Evolutionary conservation across 2,888 invertebrate species (phyloP).

Genomic region (Caenorhabditis japonica): DNA sequence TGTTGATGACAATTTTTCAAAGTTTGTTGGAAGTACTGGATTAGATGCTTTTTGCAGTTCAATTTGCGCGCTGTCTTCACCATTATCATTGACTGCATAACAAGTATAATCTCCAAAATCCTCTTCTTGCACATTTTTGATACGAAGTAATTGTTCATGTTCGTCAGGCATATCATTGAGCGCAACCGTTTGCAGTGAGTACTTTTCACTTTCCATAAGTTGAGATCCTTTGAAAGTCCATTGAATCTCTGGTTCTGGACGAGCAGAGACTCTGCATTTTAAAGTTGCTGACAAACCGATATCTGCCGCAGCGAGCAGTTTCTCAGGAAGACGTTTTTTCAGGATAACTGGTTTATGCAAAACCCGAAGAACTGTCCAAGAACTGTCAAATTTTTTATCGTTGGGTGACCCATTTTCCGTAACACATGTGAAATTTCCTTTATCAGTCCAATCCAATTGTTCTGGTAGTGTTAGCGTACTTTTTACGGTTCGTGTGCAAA

Average conservation of each 20-base stretch:
- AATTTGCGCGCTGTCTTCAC: slow-evolving; percentile 77
- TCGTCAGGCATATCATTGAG: slow-evolving; percentile 61
- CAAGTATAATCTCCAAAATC: slow-evolving; percentile 91
- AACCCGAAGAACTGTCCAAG: slow-evolving; percentile 65
- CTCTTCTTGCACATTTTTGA: slow-evolving; percentile 48
- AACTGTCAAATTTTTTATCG: slow-evolving; percentile 22
- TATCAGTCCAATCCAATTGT: slow-evolving; percentile 87
- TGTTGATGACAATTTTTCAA: slow-evolving; percentile 59
- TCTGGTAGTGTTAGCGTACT: slow-evolving; percentile 62
- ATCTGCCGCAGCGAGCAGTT: slow-evolving; percentile 70
- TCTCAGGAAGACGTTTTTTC: slow-evolving; percentile 64
- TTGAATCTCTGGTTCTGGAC: slow-evolving; percentile 72
- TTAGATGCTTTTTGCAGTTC: slow-evolving; percentile 63
- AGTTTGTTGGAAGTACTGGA: slow-evolving; percentile 62
- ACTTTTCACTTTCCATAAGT: slow-evolving; percentile 53
- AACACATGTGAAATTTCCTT: slow-evolving; percentile 93
- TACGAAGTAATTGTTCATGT: slow-evolving; percentile 60
- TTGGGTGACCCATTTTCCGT: slow-evolving; percentile 85
- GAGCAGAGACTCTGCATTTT: slow-evolving; percentile 70
- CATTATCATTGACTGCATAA: slow-evolving; percentile 86
- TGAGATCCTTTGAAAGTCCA: slow-evolving; percentile 66
- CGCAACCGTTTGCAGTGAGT: slow-evolving; percentile 55
- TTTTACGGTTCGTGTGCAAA: slow-evolving; percentile 57
- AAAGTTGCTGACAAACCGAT: slow-evolving; percentile 55
- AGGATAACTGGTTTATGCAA: slow-evolving; percentile 72